These are phyloP conservation scores for Thera britannica DNA, from an alignment of 2,888 invertebrate species.

Conservation along the genomic window DNA sequence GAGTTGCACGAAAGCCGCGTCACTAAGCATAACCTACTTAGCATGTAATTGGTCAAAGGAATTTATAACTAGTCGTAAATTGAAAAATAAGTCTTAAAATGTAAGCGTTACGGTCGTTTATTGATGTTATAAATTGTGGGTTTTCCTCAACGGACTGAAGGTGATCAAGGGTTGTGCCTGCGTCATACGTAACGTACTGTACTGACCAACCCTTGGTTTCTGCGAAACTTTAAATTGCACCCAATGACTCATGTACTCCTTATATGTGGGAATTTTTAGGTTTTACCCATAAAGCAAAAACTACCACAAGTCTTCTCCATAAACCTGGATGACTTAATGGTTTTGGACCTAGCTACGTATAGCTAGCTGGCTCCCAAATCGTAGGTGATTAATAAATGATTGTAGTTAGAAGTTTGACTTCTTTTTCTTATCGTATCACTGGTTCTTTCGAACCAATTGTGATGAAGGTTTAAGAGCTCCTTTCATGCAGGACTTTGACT, in stretches of 20 bases:
- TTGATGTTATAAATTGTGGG: conserved; percentile 45
- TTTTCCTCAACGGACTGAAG: conserved; percentile 66
- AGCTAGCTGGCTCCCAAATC: too few species aligned
- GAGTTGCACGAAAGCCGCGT: conserved; percentile 34
- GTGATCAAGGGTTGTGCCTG: conserved; percentile 63
- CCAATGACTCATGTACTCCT: conserved; percentile 26
- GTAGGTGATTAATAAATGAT: too few species aligned
- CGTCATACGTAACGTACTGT: conserved; percentile 55
- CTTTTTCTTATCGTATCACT: too few species aligned
- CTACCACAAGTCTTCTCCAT: neutral
- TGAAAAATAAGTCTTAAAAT: conserved; percentile 45
- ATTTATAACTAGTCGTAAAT: conserved; percentile 50
- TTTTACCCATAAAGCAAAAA: neutral
- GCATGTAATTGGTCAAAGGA: conserved; percentile 44
- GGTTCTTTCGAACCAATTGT: too few species aligned
- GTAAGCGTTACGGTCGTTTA: conserved; percentile 44
- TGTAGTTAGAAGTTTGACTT: too few species aligned
- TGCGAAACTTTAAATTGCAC: conserved; percentile 44
- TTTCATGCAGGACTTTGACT: too few species aligned
- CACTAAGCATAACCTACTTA: conserved; percentile 29
- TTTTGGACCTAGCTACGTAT: too few species aligned
- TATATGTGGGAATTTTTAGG: neutral
- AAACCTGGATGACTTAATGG: too few species aligned
- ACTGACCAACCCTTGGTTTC: conserved; percentile 58
- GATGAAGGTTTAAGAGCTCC: too few species aligned